Percentiles rank a stretch among this genome's conserved stretches.
These are phyloP conservation scores for Mus musculus DNA, from an alignment of 2,113 vertebrate species.

Conservation along the genomic window GRCm39 chrX:49381501-49382000, in stretches of 20 bases:
- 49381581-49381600: neutral
- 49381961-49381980: neutral
- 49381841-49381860: neutral
- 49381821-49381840: neutral
- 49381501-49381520: neutral
- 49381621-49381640: neutral
- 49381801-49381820: neutral
- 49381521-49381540: neutral
- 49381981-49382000: neutral
- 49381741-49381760: neutral
- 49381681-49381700: neutral
- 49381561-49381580: neutral
- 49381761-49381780: neutral
- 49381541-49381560: neutral
- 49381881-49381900: neutral
- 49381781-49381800: neutral
- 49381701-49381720: conserved; percentile 15
- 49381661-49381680: neutral
- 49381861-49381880: no score
- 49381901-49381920: neutral
- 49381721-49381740: neutral
- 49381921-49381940: neutral
- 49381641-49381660: neutral
- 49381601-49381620: neutral
- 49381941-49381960: neutral